A percentile compares a stretch with the other conserved stretches of the same genome.
Evolutionary conservation across 53 echinoderm and acorn worm species (phyloP).

Genomic region (Patiria pectinifera): DNA sequence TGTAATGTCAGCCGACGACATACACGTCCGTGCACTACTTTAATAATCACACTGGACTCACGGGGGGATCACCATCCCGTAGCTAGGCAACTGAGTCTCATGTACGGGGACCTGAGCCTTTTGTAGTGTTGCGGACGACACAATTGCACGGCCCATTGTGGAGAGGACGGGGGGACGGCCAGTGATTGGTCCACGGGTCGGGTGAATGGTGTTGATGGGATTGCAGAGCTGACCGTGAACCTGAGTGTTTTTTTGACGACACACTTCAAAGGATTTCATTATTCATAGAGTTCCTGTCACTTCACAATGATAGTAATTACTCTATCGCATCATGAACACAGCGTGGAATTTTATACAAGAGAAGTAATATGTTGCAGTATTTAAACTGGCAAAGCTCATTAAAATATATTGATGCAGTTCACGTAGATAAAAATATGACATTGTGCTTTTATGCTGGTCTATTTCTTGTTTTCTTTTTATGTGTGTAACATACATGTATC

Average conservation of each 20-base stretch:
- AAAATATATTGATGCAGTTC: no score
- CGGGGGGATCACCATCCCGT: constrained; percentile 1
- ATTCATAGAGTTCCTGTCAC: not conserved
- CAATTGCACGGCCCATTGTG: constrained; percentile 37
- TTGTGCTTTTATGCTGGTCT: no score
- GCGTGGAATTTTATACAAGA: no score
- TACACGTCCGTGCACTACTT: not conserved
- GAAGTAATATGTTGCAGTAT: no score
- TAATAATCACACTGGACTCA: constrained; percentile 33
- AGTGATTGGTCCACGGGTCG: not conserved
- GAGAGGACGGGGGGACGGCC: not conserved
- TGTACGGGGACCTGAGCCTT: constrained; percentile 5
- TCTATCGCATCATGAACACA: not conserved
- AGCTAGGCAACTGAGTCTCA: constrained; percentile 49
- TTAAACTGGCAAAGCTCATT: no score
- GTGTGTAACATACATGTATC: not conserved
- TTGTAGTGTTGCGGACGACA: constrained; percentile 25
- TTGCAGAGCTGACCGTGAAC: not conserved
- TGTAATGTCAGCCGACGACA: not conserved
- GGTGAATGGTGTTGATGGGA: not conserved
- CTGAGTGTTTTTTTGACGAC: not conserved
- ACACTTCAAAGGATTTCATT: not conserved
- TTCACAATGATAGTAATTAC: not conserved
- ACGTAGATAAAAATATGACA: no score
- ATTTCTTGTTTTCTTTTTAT: no score